Conservation (phyloP, 2,888 invertebrate genomes). For the Rhabditoides inermis region DNA sequence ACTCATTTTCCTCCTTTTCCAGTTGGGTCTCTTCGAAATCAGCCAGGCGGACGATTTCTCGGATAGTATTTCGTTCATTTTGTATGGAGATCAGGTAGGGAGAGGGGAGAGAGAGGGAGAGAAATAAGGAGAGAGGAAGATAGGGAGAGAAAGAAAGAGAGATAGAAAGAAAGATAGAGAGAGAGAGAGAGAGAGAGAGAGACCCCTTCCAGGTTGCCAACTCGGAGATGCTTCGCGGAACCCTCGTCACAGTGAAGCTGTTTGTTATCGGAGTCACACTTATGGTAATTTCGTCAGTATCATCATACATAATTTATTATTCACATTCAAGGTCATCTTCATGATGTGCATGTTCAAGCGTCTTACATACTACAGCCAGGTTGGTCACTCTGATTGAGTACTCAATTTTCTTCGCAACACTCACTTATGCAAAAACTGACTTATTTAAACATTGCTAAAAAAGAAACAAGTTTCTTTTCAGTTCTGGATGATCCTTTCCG, state of each 20-base stretch:
- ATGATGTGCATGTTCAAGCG: conserved; percentile 38
- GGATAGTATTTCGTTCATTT: no score
- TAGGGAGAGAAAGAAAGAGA: no score
- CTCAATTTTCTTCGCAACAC: no score
- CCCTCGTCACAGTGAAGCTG: conserved; percentile 33
- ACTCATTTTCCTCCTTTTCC: conserved; percentile 20
- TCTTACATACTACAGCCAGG: conserved; percentile 12
- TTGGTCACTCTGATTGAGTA: no score
- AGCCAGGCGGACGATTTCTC: conserved; percentile 23
- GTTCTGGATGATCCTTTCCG: conserved; percentile 20
- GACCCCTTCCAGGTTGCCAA: conserved; percentile 33
- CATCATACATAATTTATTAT: background rate
- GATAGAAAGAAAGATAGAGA: no score
- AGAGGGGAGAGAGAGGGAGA: no score
- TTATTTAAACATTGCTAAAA: background rate
- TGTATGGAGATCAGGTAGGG: conserved; percentile 39
- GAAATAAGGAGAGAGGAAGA: no score
- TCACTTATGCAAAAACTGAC: background rate
- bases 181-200: no score
- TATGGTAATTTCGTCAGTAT: no score
- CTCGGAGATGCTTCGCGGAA: conserved; percentile 44
- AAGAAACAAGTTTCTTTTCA: background rate
- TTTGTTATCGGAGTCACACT: conserved; percentile 32
- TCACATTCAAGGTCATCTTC: conserved; percentile 30
- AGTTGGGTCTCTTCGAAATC: conserved; percentile 31